Evolutionary conservation across 35 echinoderm and acorn worm species (phyloP).

Genomic region (Amphiura filiformis): DNA sequence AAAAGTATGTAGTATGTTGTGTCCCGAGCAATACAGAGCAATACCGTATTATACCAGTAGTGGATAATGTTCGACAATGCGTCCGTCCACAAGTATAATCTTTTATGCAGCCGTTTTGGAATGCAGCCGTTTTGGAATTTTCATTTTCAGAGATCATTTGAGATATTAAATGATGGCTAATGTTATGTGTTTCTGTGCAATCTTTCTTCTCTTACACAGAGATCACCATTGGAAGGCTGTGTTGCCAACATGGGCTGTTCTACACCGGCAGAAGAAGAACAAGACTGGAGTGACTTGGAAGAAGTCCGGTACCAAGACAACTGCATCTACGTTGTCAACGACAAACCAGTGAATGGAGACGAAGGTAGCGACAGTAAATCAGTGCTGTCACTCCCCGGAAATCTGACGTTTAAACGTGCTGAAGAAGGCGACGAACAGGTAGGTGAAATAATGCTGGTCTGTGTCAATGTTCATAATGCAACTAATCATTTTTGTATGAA

Average conservation of each 20-base stretch:
- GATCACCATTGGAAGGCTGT: neutral
- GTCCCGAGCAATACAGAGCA: too few species aligned
- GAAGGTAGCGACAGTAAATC: neutral
- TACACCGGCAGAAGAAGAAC: neutral
- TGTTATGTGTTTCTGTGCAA: too few species aligned
- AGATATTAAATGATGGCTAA: too few species aligned
- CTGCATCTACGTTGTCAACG: constrained; percentile 33
- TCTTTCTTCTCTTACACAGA: too few species aligned
- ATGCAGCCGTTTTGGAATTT: too few species aligned
- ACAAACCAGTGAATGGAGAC: constrained; percentile 1
- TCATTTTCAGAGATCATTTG: too few species aligned
- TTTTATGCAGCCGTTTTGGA: too few species aligned
- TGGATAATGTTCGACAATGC: too few species aligned
- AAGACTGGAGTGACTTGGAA: constrained; percentile 3
- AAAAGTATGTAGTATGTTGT: too few species aligned
- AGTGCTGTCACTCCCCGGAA: constrained; percentile 7
- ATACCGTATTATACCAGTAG: too few species aligned
- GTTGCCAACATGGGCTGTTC: neutral
- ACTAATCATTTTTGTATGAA: neutral
- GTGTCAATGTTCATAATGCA: neutral
- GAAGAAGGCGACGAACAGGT: constrained; percentile 13
- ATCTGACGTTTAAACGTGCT: constrained; percentile 6
- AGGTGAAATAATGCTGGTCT: too few species aligned
- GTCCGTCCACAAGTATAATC: too few species aligned
- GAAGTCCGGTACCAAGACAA: constrained; percentile 18